Conservation (phyloP, 2,888 invertebrate genomes). For the Eristalis arbustorum region DNA sequence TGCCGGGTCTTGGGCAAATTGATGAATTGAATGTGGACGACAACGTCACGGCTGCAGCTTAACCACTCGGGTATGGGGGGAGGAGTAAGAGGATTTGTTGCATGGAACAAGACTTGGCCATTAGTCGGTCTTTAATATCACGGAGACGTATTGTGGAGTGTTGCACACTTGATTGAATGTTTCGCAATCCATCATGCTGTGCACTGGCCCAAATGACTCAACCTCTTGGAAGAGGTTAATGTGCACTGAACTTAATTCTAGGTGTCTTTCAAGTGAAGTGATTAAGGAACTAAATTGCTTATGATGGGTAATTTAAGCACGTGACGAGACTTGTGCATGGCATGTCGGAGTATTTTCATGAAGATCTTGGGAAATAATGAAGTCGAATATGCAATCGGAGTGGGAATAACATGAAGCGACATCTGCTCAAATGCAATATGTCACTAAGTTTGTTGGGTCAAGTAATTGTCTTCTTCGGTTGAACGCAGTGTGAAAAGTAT, state of each 20-base stretch:
- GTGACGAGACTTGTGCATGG: too few species aligned
- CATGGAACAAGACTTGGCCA: not conserved
- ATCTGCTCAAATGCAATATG: too few species aligned
- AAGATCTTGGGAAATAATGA: too few species aligned
- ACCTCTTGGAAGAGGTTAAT: not conserved
- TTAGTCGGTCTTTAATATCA: constrained; percentile 18
- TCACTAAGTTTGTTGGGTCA: too few species aligned
- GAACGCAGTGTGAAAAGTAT: too few species aligned
- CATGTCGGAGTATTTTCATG: not conserved
- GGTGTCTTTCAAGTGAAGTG: not conserved
- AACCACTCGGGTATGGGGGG: not conserved
- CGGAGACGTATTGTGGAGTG: not conserved
- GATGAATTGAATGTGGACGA: constrained; percentile 20
- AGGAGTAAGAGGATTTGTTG: constrained; percentile 13
- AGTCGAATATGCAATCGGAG: too few species aligned
- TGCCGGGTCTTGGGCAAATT: constrained; percentile 16
- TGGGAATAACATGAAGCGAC: too few species aligned
- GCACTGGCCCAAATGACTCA: not conserved
- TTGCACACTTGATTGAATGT: constrained; percentile 3
- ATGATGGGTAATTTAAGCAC: not conserved
- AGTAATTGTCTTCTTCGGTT: too few species aligned
- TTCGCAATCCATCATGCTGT: constrained; percentile 16
- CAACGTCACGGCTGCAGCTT: not conserved
- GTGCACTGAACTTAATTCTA: not conserved
- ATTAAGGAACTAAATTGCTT: not conserved